Percentiles rank a stretch among this genome's conserved stretches.
These are phyloP conservation scores for Toxonevra muliebris DNA, from an alignment of 2,888 invertebrate species.

Conservation along the genomic window DNA sequence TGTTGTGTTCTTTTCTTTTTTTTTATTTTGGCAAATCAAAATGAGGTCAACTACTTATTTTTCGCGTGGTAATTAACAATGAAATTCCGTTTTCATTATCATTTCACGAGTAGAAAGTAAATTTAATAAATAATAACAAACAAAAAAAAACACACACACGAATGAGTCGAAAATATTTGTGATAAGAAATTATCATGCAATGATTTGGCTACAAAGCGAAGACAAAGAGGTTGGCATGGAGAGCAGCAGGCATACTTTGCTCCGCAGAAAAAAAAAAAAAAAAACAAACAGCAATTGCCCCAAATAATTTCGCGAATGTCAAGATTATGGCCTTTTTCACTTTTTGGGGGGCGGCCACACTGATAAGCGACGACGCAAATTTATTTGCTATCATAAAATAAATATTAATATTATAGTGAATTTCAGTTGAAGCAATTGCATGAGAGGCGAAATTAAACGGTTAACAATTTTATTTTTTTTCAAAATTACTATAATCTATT, in stretches of 20 bases:
- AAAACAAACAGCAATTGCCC: constrained; percentile 14
- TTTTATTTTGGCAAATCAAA: background rate
- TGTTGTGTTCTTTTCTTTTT: background rate
- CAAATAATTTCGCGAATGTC: constrained; percentile 21
- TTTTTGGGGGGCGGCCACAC: background rate
- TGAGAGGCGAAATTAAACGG: too few species aligned
- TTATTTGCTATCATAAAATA: background rate
- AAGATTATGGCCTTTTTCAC: constrained; percentile 19
- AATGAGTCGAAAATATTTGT: too few species aligned
- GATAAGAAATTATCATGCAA: too few species aligned
- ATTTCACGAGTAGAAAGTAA: constrained; percentile 22
- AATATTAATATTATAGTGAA: background rate
- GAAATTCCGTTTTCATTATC: constrained; percentile 32
- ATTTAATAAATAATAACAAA: too few species aligned
- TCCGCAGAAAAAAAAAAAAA: background rate
- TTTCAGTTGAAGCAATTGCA: too few species aligned
- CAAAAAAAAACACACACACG: too few species aligned
- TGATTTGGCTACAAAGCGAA: too few species aligned
- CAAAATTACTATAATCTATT: too few species aligned
- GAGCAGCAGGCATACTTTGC: too few species aligned
- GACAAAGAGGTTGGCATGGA: too few species aligned
- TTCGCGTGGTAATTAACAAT: constrained; percentile 23
- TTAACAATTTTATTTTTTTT: too few species aligned
- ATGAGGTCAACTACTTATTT: constrained; percentile 3
- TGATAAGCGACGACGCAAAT: constrained; percentile 17